phyloP scores from a whole-genome alignment of 1,140 invertebrate genomes.

The Brachionus angularis region DNA sequence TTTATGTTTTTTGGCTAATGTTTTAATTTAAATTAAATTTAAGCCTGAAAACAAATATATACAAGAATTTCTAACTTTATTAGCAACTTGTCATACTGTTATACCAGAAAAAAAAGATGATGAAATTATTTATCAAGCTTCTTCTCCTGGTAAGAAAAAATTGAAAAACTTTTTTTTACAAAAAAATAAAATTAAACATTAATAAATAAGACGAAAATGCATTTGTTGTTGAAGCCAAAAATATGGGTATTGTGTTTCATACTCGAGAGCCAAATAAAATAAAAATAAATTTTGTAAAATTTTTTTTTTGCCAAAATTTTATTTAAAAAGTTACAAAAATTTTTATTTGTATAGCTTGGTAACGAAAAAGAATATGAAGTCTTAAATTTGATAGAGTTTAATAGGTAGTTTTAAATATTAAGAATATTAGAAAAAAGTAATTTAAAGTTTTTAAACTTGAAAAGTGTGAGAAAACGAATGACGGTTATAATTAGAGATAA shows the following conservation, averaged over 20 bases:
- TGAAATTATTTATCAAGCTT: constrained; percentile 82
- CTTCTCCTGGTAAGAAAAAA: constrained; percentile 75
- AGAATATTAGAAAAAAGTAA: too few species aligned
- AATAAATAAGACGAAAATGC: constrained; percentile 78
- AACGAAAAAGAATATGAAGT: constrained; percentile 73
- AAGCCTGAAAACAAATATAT: background rate
- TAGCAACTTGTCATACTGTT: constrained; percentile 33
- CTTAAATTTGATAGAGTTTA: constrained; percentile 94
- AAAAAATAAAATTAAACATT: too few species aligned
- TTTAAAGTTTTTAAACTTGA: too few species aligned
- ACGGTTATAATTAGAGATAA: constrained; percentile 79
- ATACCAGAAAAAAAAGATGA: constrained; percentile 44
- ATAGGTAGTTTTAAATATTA: constrained; percentile 57
- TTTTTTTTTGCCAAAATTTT: constrained; percentile 25
- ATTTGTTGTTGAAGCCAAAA: constrained; percentile 80
- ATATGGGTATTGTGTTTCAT: constrained; percentile 82
- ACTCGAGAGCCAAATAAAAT: constrained; percentile 61
- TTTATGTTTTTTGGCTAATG: too few species aligned
- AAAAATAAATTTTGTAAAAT: constrained; percentile 42
- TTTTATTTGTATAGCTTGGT: constrained; percentile 58
- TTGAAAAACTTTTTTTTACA: too few species aligned
- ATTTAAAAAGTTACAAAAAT: constrained; percentile 37
- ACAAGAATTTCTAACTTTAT: constrained; percentile 18
- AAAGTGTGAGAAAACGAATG: constrained; percentile 82
- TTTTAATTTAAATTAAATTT: background rate